These are phyloP conservation scores for Holotrichia oblita DNA, from an alignment of 1,140 invertebrate species.

Conservation along the genomic window DNA sequence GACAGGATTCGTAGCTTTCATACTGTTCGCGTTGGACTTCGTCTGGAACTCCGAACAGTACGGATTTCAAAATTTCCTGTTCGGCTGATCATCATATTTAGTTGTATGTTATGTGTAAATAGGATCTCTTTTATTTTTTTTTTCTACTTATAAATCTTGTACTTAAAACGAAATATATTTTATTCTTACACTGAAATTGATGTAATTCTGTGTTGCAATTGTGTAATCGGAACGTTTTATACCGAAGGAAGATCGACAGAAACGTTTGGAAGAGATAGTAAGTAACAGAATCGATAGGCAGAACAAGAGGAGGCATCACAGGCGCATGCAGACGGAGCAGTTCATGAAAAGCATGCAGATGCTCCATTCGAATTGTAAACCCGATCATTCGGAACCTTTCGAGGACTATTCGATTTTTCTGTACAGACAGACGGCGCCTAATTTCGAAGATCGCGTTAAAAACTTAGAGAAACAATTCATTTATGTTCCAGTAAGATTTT, in stretches of 20 bases:
- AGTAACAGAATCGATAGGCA: conserved; percentile 72
- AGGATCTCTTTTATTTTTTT: not conserved
- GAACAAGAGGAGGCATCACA: conserved; percentile 71
- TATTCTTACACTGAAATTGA: not conserved
- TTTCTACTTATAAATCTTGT: not conserved
- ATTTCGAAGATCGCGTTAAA: conserved; percentile 82
- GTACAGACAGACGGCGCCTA: conserved; percentile 76
- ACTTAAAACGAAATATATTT: not conserved
- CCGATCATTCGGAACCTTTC: conserved; percentile 67
- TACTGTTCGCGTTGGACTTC: conserved; percentile 52
- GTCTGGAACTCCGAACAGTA: conserved; percentile 41
- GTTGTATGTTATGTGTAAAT: not conserved
- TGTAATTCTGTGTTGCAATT: not conserved
- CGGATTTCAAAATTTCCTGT: conserved; percentile 38
- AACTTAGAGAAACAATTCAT: conserved; percentile 76
- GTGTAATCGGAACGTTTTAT: not conserved
- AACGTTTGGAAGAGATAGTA: conserved; percentile 73
- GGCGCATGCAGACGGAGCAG: conserved; percentile 75
- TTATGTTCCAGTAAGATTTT: conserved; percentile 76
- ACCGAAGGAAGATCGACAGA: conserved; percentile 72
- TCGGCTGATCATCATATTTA: not conserved
- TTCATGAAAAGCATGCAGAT: conserved; percentile 83
- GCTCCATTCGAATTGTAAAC: conserved; percentile 73
- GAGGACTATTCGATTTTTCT: conserved; percentile 80
- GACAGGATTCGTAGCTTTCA: conserved; percentile 47